Percentiles rank a stretch among this genome's conserved stretches.
phyloP scores from a whole-genome alignment of 2,113 vertebrate species.

The Egretta garzetta region DNA sequence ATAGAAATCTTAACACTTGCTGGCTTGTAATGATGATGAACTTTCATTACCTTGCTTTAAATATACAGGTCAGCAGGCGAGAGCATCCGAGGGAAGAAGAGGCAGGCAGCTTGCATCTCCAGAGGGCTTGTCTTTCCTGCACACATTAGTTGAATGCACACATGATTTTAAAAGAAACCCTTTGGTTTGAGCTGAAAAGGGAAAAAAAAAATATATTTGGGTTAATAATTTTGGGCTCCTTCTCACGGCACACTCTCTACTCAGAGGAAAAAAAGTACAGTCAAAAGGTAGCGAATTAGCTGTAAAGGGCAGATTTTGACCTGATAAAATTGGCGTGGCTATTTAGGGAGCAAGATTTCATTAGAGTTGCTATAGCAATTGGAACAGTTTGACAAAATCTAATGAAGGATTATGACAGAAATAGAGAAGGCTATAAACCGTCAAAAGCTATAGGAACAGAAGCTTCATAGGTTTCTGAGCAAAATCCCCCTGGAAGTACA shows the following conservation, averaged over 20 bases:
- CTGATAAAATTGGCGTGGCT: conserved; percentile 16
- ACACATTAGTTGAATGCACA: background rate
- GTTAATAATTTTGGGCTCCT: conserved; percentile 24
- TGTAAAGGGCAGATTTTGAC: conserved; percentile 48
- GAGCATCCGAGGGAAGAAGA: background rate
- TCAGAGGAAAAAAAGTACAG: background rate
- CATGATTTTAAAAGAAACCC: background rate
- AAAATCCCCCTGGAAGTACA: conserved; percentile 16
- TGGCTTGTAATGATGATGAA: background rate
- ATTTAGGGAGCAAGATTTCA: conserved; percentile 67
- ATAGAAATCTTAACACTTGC: background rate
- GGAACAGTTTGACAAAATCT: conserved; percentile 50
- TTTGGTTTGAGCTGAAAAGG: background rate
- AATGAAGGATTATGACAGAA: conserved; percentile 63
- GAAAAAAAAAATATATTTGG: background rate
- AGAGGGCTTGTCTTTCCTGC: background rate
- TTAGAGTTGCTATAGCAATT: conserved; percentile 71
- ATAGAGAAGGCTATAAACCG: background rate
- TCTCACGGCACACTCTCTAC: background rate
- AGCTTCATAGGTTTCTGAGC: conserved; percentile 17
- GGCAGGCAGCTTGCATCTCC: background rate
- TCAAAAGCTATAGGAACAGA: conserved; percentile 26
- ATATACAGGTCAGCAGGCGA: background rate
- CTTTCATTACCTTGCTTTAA: background rate
- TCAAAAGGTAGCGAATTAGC: background rate